Conservation (phyloP, 1,140 invertebrate species). For the Aphelinus atriplicis region DNA sequence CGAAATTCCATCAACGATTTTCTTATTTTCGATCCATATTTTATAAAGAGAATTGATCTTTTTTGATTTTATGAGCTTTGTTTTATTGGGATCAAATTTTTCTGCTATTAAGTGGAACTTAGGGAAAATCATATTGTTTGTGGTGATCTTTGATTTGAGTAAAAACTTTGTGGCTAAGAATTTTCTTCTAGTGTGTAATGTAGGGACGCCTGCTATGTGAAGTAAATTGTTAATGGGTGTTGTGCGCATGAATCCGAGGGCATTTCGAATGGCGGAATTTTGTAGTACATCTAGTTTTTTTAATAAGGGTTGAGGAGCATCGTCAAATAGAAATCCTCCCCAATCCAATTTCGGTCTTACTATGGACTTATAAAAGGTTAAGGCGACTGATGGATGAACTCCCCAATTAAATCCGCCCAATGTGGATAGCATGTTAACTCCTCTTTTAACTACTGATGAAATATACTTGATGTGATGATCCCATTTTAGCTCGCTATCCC, state of each 20-base stretch:
- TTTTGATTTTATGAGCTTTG: too few species aligned
- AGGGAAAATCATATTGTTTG: too few species aligned
- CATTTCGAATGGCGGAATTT: constrained; percentile 27
- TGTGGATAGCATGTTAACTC: constrained; percentile 27
- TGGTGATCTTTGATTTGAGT: neutral
- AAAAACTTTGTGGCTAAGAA: constrained; percentile 25
- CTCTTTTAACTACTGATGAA: constrained; percentile 15
- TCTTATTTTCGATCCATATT: too few species aligned
- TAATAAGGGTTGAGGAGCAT: neutral
- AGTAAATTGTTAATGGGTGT: constrained; percentile 38
- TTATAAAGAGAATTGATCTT: too few species aligned
- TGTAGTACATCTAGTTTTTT: constrained; percentile 35
- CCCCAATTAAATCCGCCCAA: constrained; percentile 36
- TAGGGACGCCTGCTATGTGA: constrained; percentile 24
- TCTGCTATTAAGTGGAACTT: too few species aligned
- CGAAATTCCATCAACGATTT: too few species aligned
- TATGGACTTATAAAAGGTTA: constrained; percentile 41
- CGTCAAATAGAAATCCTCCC: constrained; percentile 20
- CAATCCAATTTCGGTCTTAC: constrained; percentile 40
- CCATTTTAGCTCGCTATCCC: constrained; percentile 19
- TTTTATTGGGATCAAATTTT: too few species aligned
- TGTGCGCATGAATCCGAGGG: constrained; percentile 34
- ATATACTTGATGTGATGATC: constrained; percentile 28
- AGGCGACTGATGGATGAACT: constrained; percentile 20
- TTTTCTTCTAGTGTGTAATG: constrained; percentile 25